phyloP scores from a whole-genome alignment of 2,888 invertebrate genomes.

The Diarsia dahlii region DNA sequence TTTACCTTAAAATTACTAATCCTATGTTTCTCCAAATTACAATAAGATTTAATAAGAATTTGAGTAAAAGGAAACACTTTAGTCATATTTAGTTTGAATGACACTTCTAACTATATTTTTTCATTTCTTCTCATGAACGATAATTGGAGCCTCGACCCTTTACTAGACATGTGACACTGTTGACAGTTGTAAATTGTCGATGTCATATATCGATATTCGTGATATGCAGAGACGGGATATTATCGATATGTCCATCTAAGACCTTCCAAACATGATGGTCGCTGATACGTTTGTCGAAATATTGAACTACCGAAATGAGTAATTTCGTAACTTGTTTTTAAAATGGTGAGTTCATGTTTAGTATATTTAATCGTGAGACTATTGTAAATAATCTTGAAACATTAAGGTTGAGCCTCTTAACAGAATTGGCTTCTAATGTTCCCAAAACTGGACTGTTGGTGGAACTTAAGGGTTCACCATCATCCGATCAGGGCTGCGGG shows the following conservation, averaged over 20 bases:
- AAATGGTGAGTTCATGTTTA: neutral
- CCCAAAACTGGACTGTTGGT: neutral
- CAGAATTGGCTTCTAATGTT: neutral
- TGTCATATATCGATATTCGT: conserved; percentile 70
- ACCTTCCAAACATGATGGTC: conserved; percentile 39
- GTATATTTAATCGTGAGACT: neutral
- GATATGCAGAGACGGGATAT: conserved; percentile 70
- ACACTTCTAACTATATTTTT: neutral
- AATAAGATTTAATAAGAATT: neutral
- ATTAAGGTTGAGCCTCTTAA: neutral
- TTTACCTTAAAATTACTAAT: conserved; percentile 11
- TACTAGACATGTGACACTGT: conserved; percentile 67
- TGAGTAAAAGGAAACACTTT: neutral
- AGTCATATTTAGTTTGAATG: neutral
- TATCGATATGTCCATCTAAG: conserved; percentile 69
- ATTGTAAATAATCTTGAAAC: neutral
- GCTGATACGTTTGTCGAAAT: conserved; percentile 54
- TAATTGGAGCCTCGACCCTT: conserved; percentile 28
- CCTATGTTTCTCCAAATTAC: conserved; percentile 39
- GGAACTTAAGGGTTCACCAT: neutral
- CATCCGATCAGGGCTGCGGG: too few relatives aligned
- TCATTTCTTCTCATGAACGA: conserved; percentile 15
- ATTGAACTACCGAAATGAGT: conserved; percentile 30
- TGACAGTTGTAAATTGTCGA: conserved; percentile 74
- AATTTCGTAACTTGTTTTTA: conserved; percentile 35